Base-by-base conservation (phyloP, 2,797 vertebrate species). In the Lophura swinhoii region DNA sequence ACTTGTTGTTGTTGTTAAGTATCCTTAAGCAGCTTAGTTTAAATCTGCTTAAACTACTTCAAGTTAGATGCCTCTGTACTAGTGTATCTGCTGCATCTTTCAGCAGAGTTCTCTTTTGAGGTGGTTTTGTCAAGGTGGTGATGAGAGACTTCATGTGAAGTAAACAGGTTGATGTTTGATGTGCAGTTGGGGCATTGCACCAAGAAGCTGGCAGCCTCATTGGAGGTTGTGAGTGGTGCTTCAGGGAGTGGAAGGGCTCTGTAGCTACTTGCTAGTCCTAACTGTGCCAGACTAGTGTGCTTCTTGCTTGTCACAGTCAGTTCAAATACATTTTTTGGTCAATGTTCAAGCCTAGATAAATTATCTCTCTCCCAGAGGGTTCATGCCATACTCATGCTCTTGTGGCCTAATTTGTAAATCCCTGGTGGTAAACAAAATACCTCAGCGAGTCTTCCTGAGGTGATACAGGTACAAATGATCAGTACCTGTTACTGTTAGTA, bases 111-210 rank as follows among this genome's bases (percentile, higher is more conserved):
- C 23, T 1, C 37, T 39, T 7, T 31, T 35, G 60, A 29, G 14
- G 1, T 75, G 31, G 11, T 67, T 93, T 73, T 87, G n/a, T 48
- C 58, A 28, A 33, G 58, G 62, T 6, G 0, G 35, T 69, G 29
- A 4, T 63, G 18, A 35, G 48, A 62, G 26, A 12, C 14, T 73
- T 73, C 6, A 66, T 53, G 37, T 88, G 55, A 58, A 37, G 6
- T 5, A 12, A 41, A 18, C 62, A 46, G 56, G 3, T 58, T 14
- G 6, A 24, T 0, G 0, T 44, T 74, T 55, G 0, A 29, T 0
- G 0, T 29, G 22, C 0, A 0, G 5, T 48, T 2, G 0, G 21
- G 58, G 20, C 72, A 66, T 76, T 31, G 0, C 31, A 11, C 0
- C 0, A 0, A 29, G 9, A 2, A 44, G 10, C 69, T 63, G 80